Evolutionary conservation across 2,797 vertebrate genomes (phyloP).

Genomic region (Cephalopachus bancanus): DNA sequence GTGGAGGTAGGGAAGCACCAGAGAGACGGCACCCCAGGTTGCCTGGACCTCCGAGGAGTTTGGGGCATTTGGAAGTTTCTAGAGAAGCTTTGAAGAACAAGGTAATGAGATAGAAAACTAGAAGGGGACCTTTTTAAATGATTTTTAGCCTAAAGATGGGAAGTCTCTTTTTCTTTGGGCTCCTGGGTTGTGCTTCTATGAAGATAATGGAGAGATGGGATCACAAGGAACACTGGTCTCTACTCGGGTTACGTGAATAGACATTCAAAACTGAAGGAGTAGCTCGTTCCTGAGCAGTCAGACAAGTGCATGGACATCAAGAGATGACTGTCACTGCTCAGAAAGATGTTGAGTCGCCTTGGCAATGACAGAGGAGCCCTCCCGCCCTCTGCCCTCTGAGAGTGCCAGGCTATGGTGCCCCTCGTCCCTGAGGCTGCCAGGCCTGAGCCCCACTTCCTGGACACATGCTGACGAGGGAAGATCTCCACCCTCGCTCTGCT

Average conservation of each 20-base stretch:
- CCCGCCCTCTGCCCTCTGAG: neutral
- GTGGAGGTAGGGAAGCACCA: neutral
- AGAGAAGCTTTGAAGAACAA: neutral
- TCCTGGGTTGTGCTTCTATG: neutral
- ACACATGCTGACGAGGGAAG: neutral
- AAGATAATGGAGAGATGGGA: neutral
- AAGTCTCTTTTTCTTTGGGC: neutral
- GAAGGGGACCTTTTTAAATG: neutral
- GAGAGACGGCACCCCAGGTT: accelerated
- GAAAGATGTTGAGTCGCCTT: neutral
- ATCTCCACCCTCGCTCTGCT: neutral
- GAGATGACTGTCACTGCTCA: neutral
- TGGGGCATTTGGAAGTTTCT: neutral
- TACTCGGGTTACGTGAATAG: neutral
- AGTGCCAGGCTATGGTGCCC: accelerated
- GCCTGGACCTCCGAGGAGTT: neutral
- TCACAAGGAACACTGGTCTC: neutral
- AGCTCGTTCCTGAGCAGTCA: neutral
- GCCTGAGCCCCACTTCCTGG: neutral
- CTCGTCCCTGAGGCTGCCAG: neutral
- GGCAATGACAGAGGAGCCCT: neutral
- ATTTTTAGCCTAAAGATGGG: neutral
- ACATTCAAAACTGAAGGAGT: neutral
- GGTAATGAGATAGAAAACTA: neutral
- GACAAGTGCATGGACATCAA: neutral